Percentiles rank a stretch among this genome's conserved stretches.
phyloP scores from a whole-genome alignment of 2,888 invertebrate genomes.

The Meganola albula region DNA sequence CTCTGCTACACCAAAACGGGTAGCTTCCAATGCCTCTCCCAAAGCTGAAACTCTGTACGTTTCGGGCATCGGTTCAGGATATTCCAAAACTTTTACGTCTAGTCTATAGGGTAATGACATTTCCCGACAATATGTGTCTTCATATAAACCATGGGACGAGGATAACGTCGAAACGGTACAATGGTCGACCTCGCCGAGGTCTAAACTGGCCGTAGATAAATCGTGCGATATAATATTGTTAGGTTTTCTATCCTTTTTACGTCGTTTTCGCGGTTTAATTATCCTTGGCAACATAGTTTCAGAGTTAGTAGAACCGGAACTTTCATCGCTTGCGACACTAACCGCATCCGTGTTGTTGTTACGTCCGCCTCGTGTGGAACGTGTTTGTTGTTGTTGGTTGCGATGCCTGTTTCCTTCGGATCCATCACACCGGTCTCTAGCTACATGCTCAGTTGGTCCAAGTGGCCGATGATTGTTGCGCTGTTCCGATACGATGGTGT shows the following conservation, averaged over 20 bases:
- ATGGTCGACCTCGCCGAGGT: slow-evolving; percentile 66
- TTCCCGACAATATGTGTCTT: slow-evolving; percentile 69
- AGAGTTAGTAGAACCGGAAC: slow-evolving; percentile 80
- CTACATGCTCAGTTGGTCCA: slow-evolving; percentile 47
- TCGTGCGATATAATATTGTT: slow-evolving; percentile 71
- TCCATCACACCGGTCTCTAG: slow-evolving; percentile 56
- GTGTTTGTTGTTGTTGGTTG: slow-evolving; percentile 63
- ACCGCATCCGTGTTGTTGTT: slow-evolving; percentile 81
- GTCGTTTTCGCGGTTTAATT: slow-evolving; percentile 91
- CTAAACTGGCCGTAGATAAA: slow-evolving; percentile 54
- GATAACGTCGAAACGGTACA: slow-evolving; percentile 60
- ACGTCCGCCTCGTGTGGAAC: slow-evolving; percentile 59
- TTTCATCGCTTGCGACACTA: slow-evolving; percentile 87
- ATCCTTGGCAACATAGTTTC: slow-evolving; percentile 91
- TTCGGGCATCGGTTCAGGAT: slow-evolving; percentile 57
- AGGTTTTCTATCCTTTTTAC: slow-evolving; percentile 93
- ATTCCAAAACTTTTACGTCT: slow-evolving; percentile 65
- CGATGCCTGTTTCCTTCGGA: slow-evolving; percentile 60
- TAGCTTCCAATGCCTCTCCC: slow-evolving; percentile 72
- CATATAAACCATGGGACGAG: slow-evolving; percentile 59
- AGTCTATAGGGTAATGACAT: slow-evolving; percentile 70
- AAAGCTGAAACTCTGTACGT: slow-evolving; percentile 72
- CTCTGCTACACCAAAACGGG: slow-evolving; percentile 62
- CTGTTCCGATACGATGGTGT: slow-evolving; percentile 57
- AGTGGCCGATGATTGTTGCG: slow-evolving; percentile 58